Evolutionary conservation across 2,797 vertebrate genomes (phyloP), one percentile per base, ranked within the genome.

Genomic region (Sternotherus odoratus): DNA sequence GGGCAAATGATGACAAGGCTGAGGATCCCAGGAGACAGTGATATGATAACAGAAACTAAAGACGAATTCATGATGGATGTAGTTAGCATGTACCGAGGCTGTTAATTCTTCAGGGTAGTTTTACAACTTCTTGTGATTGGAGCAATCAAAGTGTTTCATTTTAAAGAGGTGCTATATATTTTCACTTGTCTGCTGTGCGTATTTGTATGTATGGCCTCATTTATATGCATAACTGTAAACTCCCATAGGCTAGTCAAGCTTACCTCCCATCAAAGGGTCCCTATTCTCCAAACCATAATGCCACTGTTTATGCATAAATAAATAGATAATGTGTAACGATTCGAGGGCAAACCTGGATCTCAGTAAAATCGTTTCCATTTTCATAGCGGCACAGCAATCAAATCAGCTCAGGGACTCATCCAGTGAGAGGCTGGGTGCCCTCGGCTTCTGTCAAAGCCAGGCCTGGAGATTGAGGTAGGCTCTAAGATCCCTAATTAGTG

Each of bases 31-130:
- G 87, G 98, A 98, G 98, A 97, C 93, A 95, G 94, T 91, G 97
- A 98, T 98, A 97, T 96, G 98, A 98, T 98, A 98, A 98, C 97
- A 98, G 97, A 98, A 98, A 97, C 97, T 97, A 97, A 97, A 98
- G 96, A 96, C 3, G 79, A 98, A 98, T 98, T 98, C 98, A 98
- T 98, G 98, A 98, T 98, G 97, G 97, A 97, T 97, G 95, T 97
- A 97, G 97, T 98, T 98, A 97, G 97, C 95, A 94, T 97, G 96
- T 97, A 96, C 66, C 82, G 96, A 97, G 95, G 95, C 97, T 98
- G 97, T 97, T 98, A 98, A 98, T 98, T 98, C 97, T 98, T 97
- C 92, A 19, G 94, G 95, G 95, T 97, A 94, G 97, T 97, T 98
- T 98, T 98, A 98, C 98, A 98, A 96, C 97, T 97, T 97, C 93